These are phyloP conservation scores for Pseudomyrmex gracilis DNA, from an alignment of 1,140 invertebrate species.

Conservation along the genomic window DNA sequence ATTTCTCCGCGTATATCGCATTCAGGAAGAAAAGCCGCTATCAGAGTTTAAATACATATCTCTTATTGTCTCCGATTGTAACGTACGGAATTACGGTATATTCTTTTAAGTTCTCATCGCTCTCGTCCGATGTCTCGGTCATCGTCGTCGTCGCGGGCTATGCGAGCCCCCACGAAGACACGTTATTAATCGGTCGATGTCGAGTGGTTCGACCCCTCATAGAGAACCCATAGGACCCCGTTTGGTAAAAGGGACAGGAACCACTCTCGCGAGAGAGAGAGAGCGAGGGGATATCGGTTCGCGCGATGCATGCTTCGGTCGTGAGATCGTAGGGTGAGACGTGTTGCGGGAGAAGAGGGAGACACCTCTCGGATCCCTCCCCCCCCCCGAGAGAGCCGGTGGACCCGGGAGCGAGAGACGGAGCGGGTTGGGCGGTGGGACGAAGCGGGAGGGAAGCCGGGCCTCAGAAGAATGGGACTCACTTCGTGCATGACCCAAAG, in stretches of 20 bases:
- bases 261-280: conserved; percentile 20
- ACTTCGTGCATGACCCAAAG: conserved; percentile 82
- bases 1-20: conserved; percentile 14
- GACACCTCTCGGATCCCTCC: neutral
- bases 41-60: conserved; percentile 73
- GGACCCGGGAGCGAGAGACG: conserved; percentile 39
- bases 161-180: conserved; percentile 73
- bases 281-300: conserved; percentile 56
- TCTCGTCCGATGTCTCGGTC: conserved; percentile 33
- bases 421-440: conserved; percentile 45
- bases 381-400: conserved; percentile 6
- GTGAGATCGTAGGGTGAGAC: neutral
- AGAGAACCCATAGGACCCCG: conserved; percentile 75
- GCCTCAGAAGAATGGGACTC: conserved; percentile 79
- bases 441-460: conserved; percentile 8
- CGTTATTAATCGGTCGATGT: conserved; percentile 77
- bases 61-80: conserved; percentile 71
- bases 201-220: conserved; percentile 79
- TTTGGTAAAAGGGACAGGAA: conserved; percentile 70
- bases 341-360: neutral
- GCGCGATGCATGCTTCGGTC: conserved; percentile 18
- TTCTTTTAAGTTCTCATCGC: conserved; percentile 43
- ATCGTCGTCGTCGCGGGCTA: conserved; percentile 58
- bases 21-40: conserved; percentile 43
- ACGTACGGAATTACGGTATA: conserved; percentile 59